Conservation (phyloP, 1,140 invertebrate species). For the Dreissena polymorpha region DNA sequence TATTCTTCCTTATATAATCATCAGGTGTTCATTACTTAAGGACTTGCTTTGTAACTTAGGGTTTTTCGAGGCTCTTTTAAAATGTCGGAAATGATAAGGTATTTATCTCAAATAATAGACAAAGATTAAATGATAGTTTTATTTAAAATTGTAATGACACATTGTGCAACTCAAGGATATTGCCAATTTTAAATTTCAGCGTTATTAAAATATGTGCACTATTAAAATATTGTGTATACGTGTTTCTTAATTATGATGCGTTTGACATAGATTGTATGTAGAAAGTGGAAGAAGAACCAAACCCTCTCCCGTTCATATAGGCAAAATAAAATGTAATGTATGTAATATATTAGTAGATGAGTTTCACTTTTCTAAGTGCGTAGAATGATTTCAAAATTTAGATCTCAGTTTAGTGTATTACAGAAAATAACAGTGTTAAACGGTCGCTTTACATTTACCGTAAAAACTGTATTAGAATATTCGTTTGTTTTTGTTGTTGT, state of each 20-base stretch:
- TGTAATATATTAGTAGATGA: slow-evolving; percentile 6
- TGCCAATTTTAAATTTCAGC: not conserved
- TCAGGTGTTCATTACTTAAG: not conserved
- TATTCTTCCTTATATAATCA: no score
- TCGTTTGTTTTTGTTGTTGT: no score
- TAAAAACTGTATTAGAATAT: no score
- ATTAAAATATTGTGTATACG: not conserved
- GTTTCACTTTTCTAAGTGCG: not conserved
- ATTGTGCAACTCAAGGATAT: not conserved
- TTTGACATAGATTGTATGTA: slow-evolving; percentile 5
- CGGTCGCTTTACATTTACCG: no score
- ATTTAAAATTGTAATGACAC: not conserved
- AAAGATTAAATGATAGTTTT: slow-evolving; percentile 12
- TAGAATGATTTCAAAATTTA: not conserved
- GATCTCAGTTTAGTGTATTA: not conserved
- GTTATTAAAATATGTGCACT: not conserved
- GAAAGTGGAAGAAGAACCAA: not conserved
- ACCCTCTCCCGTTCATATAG: not conserved
- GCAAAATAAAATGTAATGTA: not conserved
- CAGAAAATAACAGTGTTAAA: not conserved
- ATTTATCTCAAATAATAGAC: not conserved
- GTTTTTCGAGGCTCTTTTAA: slow-evolving; percentile 19
- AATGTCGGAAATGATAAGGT: not conserved
- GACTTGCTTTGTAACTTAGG: not conserved
- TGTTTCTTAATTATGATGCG: not conserved